Conservation (phyloP, 2,888 invertebrate genomes). For the Pseudolycoriella hygida region DNA sequence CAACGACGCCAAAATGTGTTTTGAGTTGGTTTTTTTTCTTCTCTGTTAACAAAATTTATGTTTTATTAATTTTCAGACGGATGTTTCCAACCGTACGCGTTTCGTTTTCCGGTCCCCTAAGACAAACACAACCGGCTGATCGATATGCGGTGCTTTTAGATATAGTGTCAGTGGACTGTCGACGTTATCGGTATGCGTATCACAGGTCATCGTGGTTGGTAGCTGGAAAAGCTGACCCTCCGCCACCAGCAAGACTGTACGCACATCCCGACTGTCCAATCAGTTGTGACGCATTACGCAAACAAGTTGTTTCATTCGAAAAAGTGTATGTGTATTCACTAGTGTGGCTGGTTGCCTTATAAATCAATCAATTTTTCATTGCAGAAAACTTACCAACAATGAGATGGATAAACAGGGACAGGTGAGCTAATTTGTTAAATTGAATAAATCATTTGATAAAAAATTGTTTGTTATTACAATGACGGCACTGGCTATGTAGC, state of each 20-base stretch:
- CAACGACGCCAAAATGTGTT: too few species aligned
- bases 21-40: too few species aligned
- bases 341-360: too few species aligned
- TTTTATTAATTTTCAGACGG: constrained; percentile 43
- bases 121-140: constrained; percentile 52
- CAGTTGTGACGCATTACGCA: constrained; percentile 84
- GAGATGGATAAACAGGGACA: constrained; percentile 93
- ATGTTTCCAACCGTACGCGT: constrained; percentile 97
- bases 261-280: constrained; percentile 95
- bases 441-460: too few species aligned
- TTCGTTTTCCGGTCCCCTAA: constrained; percentile 58
- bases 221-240: constrained; percentile 96
- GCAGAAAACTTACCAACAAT: constrained; percentile 80
- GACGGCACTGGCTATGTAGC: too few species aligned
- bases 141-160: constrained; percentile 89
- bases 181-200: constrained; percentile 94
- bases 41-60: not conserved
- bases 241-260: constrained; percentile 82
- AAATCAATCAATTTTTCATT: too few species aligned
- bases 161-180: constrained; percentile 92
- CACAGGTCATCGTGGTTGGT: constrained; percentile 96
- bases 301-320: constrained; percentile 95
- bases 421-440: constrained; percentile 37
- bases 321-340: constrained; percentile 45
- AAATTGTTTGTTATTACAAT: too few species aligned